Conservation (phyloP, 2,888 invertebrate species). For the Drosophila greeni region DNA sequence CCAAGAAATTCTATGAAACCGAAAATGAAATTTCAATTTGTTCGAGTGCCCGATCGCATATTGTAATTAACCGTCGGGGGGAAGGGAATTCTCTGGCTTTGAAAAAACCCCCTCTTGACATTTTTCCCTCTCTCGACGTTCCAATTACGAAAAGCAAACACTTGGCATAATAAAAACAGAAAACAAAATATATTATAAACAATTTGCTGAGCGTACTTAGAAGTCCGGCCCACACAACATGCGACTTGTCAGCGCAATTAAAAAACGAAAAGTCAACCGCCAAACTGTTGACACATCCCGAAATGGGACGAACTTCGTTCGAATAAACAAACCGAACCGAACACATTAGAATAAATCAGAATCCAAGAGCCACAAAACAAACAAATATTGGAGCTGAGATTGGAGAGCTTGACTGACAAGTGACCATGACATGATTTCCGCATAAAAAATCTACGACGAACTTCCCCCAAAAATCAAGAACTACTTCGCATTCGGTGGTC, state of each 20-base stretch:
- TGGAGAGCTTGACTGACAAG: constrained; percentile 22
- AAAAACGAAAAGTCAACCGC: constrained; percentile 24
- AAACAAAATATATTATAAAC: constrained; percentile 38
- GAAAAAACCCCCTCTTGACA: constrained; percentile 58
- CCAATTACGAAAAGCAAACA: constrained; percentile 72
- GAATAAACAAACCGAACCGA: constrained; percentile 57
- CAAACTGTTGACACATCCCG: constrained; percentile 42
- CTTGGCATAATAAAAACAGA: constrained; percentile 64
- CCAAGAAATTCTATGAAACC: constrained; percentile 23
- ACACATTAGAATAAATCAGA: constrained; percentile 57
- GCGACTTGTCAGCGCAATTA: constrained; percentile 34
- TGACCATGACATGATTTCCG: constrained; percentile 38
- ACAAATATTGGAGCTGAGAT: constrained; percentile 27
- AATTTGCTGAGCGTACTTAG: constrained; percentile 32
- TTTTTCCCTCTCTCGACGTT: constrained; percentile 61
- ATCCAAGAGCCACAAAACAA: constrained; percentile 9
- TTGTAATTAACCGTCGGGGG: constrained; percentile 26
- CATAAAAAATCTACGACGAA: constrained; percentile 19
- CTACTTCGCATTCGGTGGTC: constrained; percentile 21
- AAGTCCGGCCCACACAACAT: constrained; percentile 48
- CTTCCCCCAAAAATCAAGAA: constrained; percentile 1
- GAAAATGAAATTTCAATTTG: constrained; percentile 37
- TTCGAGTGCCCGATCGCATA: constrained; percentile 18
- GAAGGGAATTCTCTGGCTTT: constrained; percentile 46
- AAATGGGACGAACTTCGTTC: constrained; percentile 37